Conservation (phyloP, 2,888 invertebrate genomes). For the Tipula confusa region DNA sequence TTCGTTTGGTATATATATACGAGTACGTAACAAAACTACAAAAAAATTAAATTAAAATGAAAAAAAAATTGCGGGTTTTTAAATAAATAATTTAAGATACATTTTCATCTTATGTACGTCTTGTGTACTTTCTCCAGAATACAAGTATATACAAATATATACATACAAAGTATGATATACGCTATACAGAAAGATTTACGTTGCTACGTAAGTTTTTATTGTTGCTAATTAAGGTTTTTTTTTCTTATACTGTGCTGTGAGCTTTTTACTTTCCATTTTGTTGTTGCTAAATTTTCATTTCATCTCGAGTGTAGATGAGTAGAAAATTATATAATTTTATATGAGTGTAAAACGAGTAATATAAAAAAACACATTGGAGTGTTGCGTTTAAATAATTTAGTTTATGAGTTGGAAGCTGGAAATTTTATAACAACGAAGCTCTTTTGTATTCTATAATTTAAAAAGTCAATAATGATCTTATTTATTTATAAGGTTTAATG, state of each 20-base stretch:
- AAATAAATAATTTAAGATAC: constrained; percentile 20
- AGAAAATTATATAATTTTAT: background rate
- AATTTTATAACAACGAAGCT: too few relatives aligned
- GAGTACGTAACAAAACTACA: background rate
- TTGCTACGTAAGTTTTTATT: background rate
- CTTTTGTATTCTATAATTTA: too few relatives aligned
- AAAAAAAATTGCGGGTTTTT: background rate
- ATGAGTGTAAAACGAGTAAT: background rate
- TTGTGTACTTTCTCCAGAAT: background rate
- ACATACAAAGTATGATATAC: background rate
- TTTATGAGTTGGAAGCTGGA: too few relatives aligned
- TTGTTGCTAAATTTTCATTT: background rate
- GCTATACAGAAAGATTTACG: background rate
- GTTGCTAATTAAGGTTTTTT: background rate
- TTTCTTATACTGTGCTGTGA: background rate
- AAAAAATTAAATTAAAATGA: background rate
- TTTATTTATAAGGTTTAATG: too few relatives aligned
- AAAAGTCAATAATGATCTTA: too few relatives aligned
- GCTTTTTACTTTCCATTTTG: background rate
- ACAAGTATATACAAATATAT: too few relatives aligned
- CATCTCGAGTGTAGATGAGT: background rate
- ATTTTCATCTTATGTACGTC: background rate
- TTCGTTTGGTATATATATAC: background rate
- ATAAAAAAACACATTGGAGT: background rate
- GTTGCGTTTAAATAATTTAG: background rate